Evolutionary conservation across 1,140 invertebrate genomes (phyloP).

Genomic region (Chrysopa pallens): DNA sequence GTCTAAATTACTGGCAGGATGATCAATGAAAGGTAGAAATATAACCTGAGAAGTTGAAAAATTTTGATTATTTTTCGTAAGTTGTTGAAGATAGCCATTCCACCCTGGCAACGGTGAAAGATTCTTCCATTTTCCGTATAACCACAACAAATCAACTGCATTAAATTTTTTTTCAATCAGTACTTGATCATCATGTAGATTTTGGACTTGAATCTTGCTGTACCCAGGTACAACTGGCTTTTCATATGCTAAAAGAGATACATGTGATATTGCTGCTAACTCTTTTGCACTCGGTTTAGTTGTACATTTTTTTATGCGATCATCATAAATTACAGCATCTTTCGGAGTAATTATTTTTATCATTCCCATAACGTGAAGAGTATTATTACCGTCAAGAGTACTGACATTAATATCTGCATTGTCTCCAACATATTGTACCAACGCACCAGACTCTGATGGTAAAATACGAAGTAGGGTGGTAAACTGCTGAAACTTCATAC

Average conservation of each 20-base stretch:
- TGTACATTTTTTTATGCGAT: neutral
- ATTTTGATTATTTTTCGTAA: slow-evolving; percentile 6
- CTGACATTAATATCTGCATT: slow-evolving; percentile 15
- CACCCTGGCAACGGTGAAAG: slow-evolving; percentile 9
- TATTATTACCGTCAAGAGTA: slow-evolving; percentile 12
- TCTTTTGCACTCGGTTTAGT: neutral
- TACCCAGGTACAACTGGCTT: neutral
- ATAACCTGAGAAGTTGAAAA: slow-evolving; percentile 8
- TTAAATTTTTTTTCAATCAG: slow-evolving; percentile 11
- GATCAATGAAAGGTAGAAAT: slow-evolving; percentile 10
- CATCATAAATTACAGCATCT: neutral
- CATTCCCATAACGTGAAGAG: slow-evolving; percentile 15
- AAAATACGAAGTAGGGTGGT: slow-evolving; percentile 6
- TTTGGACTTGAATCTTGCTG: slow-evolving; percentile 5
- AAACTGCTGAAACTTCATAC: slow-evolving; percentile 14
- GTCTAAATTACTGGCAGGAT: slow-evolving; percentile 6
- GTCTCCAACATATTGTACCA: slow-evolving; percentile 18
- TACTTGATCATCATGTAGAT: slow-evolving; percentile 12
- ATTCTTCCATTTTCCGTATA: slow-evolving; percentile 14
- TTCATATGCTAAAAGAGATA: neutral
- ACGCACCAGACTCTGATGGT: slow-evolving; percentile 4
- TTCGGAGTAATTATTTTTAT: slow-evolving; percentile 1
- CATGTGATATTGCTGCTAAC: neutral
- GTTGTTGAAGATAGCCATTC: slow-evolving; percentile 13
- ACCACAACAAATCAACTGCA: slow-evolving; percentile 14